These are phyloP conservation scores for Microtus ochrogaster DNA, from an alignment of 2,113 vertebrate species.

Conservation along the genomic window DNA sequence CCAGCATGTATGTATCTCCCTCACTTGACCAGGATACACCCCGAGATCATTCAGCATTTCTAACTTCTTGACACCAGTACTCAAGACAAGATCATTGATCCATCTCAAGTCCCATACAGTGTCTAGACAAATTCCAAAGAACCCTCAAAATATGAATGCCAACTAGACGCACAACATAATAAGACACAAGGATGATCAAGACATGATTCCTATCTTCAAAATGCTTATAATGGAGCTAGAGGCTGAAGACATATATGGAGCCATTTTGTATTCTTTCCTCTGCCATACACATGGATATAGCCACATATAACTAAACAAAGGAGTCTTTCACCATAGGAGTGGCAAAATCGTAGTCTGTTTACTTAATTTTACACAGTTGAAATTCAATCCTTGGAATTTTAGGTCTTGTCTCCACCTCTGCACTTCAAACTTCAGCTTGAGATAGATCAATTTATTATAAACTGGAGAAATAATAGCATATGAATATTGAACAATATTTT, in stretches of 20 bases:
- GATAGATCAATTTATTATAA: background rate
- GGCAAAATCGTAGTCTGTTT: background rate
- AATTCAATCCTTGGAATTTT: background rate
- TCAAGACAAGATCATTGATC: constrained; percentile 17
- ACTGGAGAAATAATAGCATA: background rate
- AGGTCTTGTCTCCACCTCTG: background rate
- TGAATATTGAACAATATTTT: background rate
- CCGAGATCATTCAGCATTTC: background rate
- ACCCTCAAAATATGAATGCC: background rate
- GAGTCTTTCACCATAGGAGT: background rate
- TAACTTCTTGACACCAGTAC: constrained; percentile 24
- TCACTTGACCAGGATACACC: constrained; percentile 27
- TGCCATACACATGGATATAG: background rate
- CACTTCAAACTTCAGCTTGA: background rate
- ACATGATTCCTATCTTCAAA: background rate
- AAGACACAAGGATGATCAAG: background rate
- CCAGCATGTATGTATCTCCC: constrained; percentile 45
- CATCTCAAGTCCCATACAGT: background rate
- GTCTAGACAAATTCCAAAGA: background rate
- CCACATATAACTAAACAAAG: background rate
- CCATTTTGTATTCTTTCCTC: background rate
- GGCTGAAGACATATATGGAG: background rate
- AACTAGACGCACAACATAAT: background rate
- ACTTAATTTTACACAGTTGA: constrained; percentile 44
- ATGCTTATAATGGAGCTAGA: background rate